Evolutionary conservation across 2,797 vertebrate species (phyloP).

Genomic region (Syngnathus acus): DNA sequence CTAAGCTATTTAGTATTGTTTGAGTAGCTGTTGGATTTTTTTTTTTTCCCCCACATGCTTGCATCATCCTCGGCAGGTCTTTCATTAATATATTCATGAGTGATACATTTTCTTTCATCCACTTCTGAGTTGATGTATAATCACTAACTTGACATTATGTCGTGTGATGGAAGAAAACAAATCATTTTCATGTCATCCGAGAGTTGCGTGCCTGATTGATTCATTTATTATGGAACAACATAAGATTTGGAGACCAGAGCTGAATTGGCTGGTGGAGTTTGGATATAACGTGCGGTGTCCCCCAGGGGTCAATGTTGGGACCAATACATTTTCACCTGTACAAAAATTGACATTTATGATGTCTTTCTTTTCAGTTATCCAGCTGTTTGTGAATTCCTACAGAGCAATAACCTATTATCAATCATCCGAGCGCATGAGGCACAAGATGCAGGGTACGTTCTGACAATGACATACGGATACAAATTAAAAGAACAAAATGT

Average conservation of each 20-base stretch:
- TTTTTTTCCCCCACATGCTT: conserved; percentile 39
- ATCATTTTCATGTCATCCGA: neutral
- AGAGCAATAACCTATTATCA: conserved; percentile 98
- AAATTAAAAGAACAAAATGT: conserved; percentile 4
- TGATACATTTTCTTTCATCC: conserved; percentile 26
- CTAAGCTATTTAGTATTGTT: conserved; percentile 20
- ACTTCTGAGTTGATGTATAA: conserved; percentile 7
- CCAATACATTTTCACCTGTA: neutral
- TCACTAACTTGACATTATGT: conserved; percentile 2
- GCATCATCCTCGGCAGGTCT: conserved; percentile 36
- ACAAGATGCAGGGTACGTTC: conserved; percentile 91
- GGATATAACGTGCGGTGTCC: neutral
- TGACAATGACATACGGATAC: neutral
- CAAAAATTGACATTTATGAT: neutral
- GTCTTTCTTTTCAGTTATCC: conserved; percentile 78
- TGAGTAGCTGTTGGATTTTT: conserved; percentile 25
- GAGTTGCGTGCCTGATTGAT: neutral
- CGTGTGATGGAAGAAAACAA: neutral
- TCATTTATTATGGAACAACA: neutral
- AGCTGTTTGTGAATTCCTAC: conserved; percentile 96
- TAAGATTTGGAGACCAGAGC: neutral
- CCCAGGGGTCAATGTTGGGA: neutral
- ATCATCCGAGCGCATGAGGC: conserved; percentile 98
- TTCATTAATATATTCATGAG: conserved; percentile 40
- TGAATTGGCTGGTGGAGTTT: neutral